Percentiles rank a stretch among this genome's conserved stretches.
These are phyloP conservation scores for Nothura maculosa DNA, from an alignment of 2,797 vertebrate species.

Conservation along the genomic window DNA sequence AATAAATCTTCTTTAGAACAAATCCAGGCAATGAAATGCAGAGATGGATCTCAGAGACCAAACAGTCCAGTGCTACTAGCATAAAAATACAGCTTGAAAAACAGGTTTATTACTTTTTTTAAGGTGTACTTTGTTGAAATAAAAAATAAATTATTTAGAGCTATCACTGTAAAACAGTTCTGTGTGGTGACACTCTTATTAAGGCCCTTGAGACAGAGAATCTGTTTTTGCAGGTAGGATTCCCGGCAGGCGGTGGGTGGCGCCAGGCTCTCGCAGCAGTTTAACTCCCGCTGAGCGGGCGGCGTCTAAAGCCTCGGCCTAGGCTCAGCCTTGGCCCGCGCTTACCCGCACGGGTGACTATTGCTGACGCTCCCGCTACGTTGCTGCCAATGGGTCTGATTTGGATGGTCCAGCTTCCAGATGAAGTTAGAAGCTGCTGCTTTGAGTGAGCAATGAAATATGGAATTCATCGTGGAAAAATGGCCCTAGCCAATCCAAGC, in stretches of 20 bases:
- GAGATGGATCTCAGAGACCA: conserved; percentile 80
- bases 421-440: neutral
- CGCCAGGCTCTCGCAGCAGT: conserved; percentile 35
- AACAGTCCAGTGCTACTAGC: conserved; percentile 81
- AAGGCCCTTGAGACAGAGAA: conserved; percentile 82
- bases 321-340: neutral
- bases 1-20: conserved; percentile 88
- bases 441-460: conserved; percentile 21
- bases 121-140: conserved; percentile 80
- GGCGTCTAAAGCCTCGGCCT: conserved; percentile 55
- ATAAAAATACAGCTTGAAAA: conserved; percentile 84
- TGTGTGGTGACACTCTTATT: conserved; percentile 79
- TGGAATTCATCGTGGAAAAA: neutral
- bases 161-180: conserved; percentile 80
- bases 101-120: conserved; percentile 80
- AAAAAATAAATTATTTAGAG: conserved; percentile 88
- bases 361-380: neutral
- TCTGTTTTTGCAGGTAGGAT: conserved; percentile 75
- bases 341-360: neutral
- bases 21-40: conserved; percentile 86
- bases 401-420: neutral
- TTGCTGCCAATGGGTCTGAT: neutral
- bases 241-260: conserved; percentile 65
- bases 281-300: conserved; percentile 44
- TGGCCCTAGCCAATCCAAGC: conserved; percentile 1